These are phyloP conservation scores for Drosophila tripunctata DNA, from an alignment of 2,888 invertebrate species.

Conservation along the genomic window DNA sequence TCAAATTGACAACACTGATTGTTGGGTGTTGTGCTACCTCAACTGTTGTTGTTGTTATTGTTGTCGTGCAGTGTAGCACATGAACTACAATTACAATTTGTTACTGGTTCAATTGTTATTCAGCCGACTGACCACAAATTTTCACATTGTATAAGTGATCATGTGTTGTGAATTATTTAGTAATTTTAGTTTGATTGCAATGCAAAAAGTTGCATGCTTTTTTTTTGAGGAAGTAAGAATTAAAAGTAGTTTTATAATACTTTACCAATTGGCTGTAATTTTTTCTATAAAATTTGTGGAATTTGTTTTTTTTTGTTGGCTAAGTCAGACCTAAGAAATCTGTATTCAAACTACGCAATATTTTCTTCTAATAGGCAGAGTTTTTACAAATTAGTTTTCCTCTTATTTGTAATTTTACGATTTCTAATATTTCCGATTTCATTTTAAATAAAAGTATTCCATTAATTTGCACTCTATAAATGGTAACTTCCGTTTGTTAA, in stretches of 20 bases:
- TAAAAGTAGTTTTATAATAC: no score
- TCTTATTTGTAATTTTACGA: no score
- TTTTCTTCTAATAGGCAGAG: no score
- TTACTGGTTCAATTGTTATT: constrained; percentile 18
- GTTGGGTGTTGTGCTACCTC: constrained; percentile 55
- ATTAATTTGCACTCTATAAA: background rate
- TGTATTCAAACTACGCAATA: no score
- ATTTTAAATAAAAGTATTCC: background rate
- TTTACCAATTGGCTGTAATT: no score
- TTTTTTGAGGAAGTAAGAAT: no score
- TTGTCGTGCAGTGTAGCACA: constrained; percentile 17
- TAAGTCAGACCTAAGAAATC: no score
- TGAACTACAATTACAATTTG: constrained; percentile 42
- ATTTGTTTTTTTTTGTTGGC: no score
- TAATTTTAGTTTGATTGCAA: constrained; percentile 8
- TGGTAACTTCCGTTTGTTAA: background rate
- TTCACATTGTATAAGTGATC: background rate
- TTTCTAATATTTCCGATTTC: background rate
- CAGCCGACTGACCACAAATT: constrained; percentile 8
- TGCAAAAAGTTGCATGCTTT: background rate
- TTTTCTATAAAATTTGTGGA: no score
- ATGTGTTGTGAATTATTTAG: constrained; percentile 12
- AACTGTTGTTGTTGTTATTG: constrained; percentile 14
- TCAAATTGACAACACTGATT: constrained; percentile 60
- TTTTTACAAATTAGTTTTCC: no score